These are phyloP conservation scores for Coremacera marginata DNA, from an alignment of 2,888 invertebrate species.

Conservation along the genomic window DNA sequence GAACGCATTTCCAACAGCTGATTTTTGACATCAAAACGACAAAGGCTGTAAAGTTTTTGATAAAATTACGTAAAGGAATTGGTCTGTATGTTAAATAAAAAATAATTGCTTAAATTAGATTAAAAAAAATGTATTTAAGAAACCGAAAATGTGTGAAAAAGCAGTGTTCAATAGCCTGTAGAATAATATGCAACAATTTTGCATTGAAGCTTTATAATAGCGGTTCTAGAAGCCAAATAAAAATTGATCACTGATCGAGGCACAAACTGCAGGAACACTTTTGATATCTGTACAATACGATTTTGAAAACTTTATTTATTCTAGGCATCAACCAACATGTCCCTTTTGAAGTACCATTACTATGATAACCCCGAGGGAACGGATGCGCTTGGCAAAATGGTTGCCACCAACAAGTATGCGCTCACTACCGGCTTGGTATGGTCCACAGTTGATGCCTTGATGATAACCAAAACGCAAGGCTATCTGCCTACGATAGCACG, in stretches of 20 bases:
- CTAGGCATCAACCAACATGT: constrained; percentile 50
- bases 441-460: constrained; percentile 74
- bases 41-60: constrained; percentile 35
- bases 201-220: too few relatives aligned
- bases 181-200: background rate
- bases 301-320: background rate
- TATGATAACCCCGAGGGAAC: constrained; percentile 81
- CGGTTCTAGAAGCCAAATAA: too few relatives aligned
- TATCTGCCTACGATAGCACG: constrained; percentile 71
- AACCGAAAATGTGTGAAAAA: background rate
- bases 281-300: background rate
- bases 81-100: constrained; percentile 33
- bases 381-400: constrained; percentile 76
- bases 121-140: background rate
- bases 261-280: background rate
- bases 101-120: background rate
- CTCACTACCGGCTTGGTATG: constrained; percentile 69
- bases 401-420: constrained; percentile 74
- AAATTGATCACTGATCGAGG: too few relatives aligned
- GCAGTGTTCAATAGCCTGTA: background rate
- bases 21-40: constrained; percentile 16
- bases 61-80: constrained; percentile 56
- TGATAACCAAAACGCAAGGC: constrained; percentile 74
- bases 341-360: constrained; percentile 68
- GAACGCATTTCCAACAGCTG: background rate